Base-by-base conservation (phyloP, 2,797 vertebrate species). In the Tiaroga cobitis region DNA sequence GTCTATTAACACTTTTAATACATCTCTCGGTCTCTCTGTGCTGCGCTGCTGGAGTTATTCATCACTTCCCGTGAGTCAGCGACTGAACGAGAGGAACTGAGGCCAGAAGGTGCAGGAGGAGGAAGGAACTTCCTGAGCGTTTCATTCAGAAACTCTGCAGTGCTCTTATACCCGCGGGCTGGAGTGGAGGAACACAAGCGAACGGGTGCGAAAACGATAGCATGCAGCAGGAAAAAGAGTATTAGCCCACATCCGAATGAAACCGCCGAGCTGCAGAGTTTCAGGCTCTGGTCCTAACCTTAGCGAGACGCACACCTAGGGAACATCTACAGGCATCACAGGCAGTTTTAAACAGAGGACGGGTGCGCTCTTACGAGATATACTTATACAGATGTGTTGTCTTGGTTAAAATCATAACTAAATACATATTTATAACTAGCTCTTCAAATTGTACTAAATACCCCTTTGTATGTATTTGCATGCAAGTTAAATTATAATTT, bases 111-210 rank as follows among this genome's bases (percentile, higher is more conserved):
- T 24, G 1, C 59, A 63, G 54, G 61, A 72, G 54, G 73, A 29
- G 26, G 56, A 39, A 43, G 41, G 88, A 81, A 89, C 90, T 69
- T 87, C 87, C 72, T 77, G 85, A 87, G 39, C 18, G 56, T 80
- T 92, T 85, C 88, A 93, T 93, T 92, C 88, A 91, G 92, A 91
- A 93, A 92, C 91, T 85, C 84, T 13, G 88, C 26, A 88, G 77
- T 73, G 56, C 63, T 82, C 51, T n/a, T 32, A 13, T 61, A 63
- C 54, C 75, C 49, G n/a, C 26, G 37, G 68, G n/a, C 77, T 61
- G 68, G 37, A 80, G 79, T 18, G 70, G n/a, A 15, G 54, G 78
- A 39, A 39, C 37, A 68, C 26, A 65, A 51, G 68, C 4, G 24
- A 56, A 61, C 46, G 76, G 56, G 5, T 9, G 49, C 26, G 8